Percentiles rank a stretch among this genome's conserved stretches.
Conservation (phyloP, 2,888 invertebrate genomes). For the Metopia argyrocephala region DNA sequence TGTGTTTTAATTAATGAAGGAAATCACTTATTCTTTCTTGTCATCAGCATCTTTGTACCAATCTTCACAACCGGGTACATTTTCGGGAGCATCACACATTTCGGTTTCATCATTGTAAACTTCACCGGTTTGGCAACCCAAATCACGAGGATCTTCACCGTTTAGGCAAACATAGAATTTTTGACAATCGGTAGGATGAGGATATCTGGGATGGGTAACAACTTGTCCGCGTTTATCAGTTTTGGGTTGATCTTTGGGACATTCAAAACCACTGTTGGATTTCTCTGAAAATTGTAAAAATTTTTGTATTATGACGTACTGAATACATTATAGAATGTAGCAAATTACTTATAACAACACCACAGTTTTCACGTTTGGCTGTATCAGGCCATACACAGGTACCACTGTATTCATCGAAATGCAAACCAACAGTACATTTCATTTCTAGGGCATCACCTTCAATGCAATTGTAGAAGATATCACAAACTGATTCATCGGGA, state of each 20-base stretch:
- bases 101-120: constrained; percentile 93
- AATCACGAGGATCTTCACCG: constrained; percentile 91
- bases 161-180: constrained; percentile 94
- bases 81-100: constrained; percentile 93
- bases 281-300: constrained; percentile 81
- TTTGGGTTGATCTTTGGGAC: constrained; percentile 84
- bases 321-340: constrained; percentile 3
- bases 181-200: constrained; percentile 93
- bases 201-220: constrained; percentile 90
- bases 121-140: constrained; percentile 91
- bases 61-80: constrained; percentile 94
- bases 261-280: constrained; percentile 90
- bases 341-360: constrained; percentile 80
- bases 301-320: no score
- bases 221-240: constrained; percentile 85
- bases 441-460: constrained; percentile 89
- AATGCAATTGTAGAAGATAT: constrained; percentile 93
- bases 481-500: constrained; percentile 89
- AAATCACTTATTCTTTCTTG: constrained; percentile 75
- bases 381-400: constrained; percentile 94
- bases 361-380: constrained; percentile 87
- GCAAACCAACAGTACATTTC: constrained; percentile 91
- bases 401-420: constrained; percentile 93
- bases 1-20: not conserved
- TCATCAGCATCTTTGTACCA: constrained; percentile 93